phyloP scores from a whole-genome alignment of 2,113 vertebrate species.

The Limnothrissa miodon region DNA sequence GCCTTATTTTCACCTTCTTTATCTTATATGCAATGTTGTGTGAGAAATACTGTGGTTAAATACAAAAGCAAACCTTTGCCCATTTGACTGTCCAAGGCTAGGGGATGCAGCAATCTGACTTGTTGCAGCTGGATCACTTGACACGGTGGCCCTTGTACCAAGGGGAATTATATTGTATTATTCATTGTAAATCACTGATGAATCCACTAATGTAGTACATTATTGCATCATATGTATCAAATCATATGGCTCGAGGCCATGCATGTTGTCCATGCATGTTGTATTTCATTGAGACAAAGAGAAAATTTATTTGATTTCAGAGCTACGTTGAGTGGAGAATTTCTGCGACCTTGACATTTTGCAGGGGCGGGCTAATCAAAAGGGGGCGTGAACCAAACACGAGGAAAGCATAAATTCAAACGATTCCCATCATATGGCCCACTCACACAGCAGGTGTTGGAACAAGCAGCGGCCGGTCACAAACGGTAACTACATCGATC shows the following conservation, averaged over 20 bases:
- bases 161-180: not conserved
- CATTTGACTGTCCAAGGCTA: not conserved
- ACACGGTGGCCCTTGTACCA: not conserved
- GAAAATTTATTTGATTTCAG: no score
- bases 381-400: conserved; percentile 53
- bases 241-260: no score
- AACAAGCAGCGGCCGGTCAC: conserved; percentile 60
- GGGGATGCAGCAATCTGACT: not conserved
- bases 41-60: no score
- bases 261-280: no score
- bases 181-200: no score
- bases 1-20: not conserved
- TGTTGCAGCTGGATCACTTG: not conserved
- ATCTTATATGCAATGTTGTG: no score
- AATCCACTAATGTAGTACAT: no score
- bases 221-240: no score
- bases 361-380: conserved; percentile 48
- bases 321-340: not conserved
- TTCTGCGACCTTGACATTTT: conserved; percentile 72
- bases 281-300: no score
- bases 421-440: conserved; percentile 30
- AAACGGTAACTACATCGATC: conserved; percentile 64
- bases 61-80: not conserved
- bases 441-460: conserved; percentile 68
- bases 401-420: conserved; percentile 58